These are phyloP conservation scores for Cossypha dichroa DNA, from an alignment of 2,797 vertebrate species.

Conservation along the genomic window DNA sequence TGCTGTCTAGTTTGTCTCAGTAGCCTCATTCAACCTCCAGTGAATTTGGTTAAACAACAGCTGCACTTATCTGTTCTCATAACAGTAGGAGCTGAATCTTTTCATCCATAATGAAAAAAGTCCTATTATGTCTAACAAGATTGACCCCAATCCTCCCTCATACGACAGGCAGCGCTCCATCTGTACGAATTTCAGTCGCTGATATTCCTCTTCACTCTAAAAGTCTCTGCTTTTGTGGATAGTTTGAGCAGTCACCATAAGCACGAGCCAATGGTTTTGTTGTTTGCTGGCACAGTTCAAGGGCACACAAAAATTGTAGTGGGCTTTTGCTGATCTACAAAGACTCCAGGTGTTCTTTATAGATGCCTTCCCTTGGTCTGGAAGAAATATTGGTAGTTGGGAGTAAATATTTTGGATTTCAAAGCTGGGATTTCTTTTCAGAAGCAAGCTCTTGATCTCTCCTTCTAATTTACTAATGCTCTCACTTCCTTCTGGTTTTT, in stretches of 20 bases:
- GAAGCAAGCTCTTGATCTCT: neutral
- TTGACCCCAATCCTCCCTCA: conserved; percentile 20
- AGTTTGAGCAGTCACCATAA: neutral
- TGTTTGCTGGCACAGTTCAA: neutral
- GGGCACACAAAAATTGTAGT: neutral
- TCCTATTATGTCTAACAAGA: conserved; percentile 28
- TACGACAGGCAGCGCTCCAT: neutral
- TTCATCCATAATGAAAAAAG: neutral
- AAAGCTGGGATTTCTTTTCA: neutral
- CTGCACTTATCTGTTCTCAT: neutral
- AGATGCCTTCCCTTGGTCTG: neutral
- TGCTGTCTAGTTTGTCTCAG: neutral
- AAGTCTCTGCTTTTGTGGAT: neutral
- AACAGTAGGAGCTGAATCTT: neutral
- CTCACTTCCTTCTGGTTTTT: neutral
- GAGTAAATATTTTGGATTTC: neutral
- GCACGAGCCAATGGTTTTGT: neutral
- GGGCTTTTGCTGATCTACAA: neutral
- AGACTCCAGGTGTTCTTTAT: neutral
- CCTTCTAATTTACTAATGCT: neutral
- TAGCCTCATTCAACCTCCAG: neutral
- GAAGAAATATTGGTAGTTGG: neutral
- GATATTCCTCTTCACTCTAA: neutral
- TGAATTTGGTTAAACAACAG: neutral
- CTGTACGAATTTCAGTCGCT: neutral